phyloP scores from a whole-genome alignment of 2,888 invertebrate genomes.

The Yponomeuta malinellus region DNA sequence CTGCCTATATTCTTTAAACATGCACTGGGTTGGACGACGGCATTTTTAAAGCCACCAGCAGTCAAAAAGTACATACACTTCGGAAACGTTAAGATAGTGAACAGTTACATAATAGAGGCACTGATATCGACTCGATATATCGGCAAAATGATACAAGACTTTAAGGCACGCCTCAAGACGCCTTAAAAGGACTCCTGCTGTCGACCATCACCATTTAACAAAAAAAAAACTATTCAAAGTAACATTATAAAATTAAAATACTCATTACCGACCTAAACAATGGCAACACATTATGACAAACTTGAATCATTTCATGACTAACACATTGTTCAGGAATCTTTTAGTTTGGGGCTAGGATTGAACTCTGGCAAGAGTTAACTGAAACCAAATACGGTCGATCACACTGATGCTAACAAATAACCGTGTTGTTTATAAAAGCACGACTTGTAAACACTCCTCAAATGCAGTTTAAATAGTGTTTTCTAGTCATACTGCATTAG shows the following conservation, averaged over 20 bases:
- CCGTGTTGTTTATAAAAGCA: too few species aligned
- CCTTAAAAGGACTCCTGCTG: slow-evolving; percentile 20
- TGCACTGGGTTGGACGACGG: too few species aligned
- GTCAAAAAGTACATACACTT: too few species aligned
- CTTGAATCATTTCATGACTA: slow-evolving; percentile 56
- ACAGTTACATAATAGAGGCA: too few species aligned
- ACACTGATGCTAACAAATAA: background rate
- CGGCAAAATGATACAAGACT: too few species aligned
- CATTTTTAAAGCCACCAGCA: too few species aligned
- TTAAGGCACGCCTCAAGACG: background rate
- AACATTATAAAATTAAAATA: slow-evolving; percentile 30
- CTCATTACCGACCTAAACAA: slow-evolving; percentile 58
- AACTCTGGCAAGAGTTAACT: slow-evolving; percentile 18
- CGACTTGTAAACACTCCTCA: too few species aligned
- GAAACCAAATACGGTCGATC: background rate
- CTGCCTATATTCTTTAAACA: too few species aligned
- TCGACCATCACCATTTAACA: slow-evolving; percentile 32
- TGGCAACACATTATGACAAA: slow-evolving; percentile 66
- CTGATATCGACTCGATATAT: too few species aligned
- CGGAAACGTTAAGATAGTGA: too few species aligned
- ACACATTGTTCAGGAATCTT: slow-evolving; percentile 55
- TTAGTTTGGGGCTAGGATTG: slow-evolving; percentile 14
- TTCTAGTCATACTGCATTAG: too few species aligned
- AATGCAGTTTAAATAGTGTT: background rate
- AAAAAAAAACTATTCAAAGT: slow-evolving; percentile 28